A percentile compares a stretch with the other conserved stretches of the same genome.
phyloP scores from a whole-genome alignment of 2,888 invertebrate genomes.

The Malacosoma neustria region DNA sequence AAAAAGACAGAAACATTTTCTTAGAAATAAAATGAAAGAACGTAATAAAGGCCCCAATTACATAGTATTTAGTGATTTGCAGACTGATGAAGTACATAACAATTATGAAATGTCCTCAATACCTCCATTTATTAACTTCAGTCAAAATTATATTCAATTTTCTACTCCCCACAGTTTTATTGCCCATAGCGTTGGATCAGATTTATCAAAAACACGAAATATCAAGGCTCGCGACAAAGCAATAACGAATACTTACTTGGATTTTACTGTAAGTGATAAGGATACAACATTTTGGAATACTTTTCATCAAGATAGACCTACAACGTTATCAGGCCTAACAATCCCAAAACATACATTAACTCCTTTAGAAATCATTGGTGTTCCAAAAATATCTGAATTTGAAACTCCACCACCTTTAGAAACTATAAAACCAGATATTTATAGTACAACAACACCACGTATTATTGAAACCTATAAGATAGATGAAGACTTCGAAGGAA shows the following conservation, averaged over 20 bases:
- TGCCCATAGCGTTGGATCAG: conserved; percentile 30
- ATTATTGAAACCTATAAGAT: conserved; percentile 17
- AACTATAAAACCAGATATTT: too few relatives aligned
- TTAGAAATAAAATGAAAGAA: conserved; percentile 37
- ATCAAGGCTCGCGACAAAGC: conserved; percentile 2
- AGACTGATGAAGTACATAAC: conserved; percentile 35
- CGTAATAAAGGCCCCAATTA: conserved; percentile 31
- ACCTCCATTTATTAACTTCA: conserved; percentile 5
- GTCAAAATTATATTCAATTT: conserved; percentile 26
- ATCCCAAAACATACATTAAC: conserved; percentile 9
- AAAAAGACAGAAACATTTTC: conserved; percentile 37
- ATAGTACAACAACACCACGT: conserved; percentile 12
- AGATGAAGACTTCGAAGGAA: conserved; percentile 10
- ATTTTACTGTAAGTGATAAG: conserved; percentile 15
- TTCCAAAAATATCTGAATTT: conserved; percentile 32
- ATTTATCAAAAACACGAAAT: conserved; percentile 13
- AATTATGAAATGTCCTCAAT: conserved; percentile 27
- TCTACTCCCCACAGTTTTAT: conserved; percentile 29
- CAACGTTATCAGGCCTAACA: conserved; percentile 6
- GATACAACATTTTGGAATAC: conserved; percentile 31
- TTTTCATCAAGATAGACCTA: conserved; percentile 21
- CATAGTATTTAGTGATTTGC: conserved; percentile 40
- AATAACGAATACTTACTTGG: conserved; percentile 25
- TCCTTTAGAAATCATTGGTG: conserved; percentile 18
- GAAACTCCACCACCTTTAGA: conserved; percentile 55